Evolutionary conservation across 2,113 vertebrate species (phyloP), one percentile per base, ranked within the genome.

Genomic region (Sander lucioperca): DNA sequence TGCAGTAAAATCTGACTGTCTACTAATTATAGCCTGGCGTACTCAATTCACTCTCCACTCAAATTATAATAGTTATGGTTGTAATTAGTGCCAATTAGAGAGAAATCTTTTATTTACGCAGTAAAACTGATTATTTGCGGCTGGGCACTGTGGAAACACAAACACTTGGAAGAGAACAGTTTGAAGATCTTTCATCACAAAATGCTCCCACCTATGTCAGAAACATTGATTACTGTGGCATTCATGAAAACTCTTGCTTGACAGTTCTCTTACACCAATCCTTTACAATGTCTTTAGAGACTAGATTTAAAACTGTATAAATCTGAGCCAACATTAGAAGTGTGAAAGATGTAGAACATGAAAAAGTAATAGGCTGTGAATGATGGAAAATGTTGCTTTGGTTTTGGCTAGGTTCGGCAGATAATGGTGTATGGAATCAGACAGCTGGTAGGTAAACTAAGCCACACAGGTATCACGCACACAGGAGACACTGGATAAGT

Each of bases 301-400:
- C 21, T 6, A 8, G 2, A 14, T 75, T 77, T 59, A 56, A 59
- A 83, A 66, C 30, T 19, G 21, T 59, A 45, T 19, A 58, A 4
- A 36, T 70, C 7, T 33, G 5, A 21, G n/a, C 33, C 53, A 67
- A 33, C 21, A 57, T 21, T 6, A 18, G 5, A 47, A 25, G 36
- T 30, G 7, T 25, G 15, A 64, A 11, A 54, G 14, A 53, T 53
- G 16, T 18, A 3, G 19, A 73, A 43, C 48, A 53, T 39, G 19
- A 75, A 2, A 58, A 19, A 5, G 8, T 33, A 30, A 36, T 47
- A 61, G 56, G 25, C 43, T 16, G 30, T 65, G 25, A 79, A 13
- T 5, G 16, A 69, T 66, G 53, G 45, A 53, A 83, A 75, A 86
- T n/a, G 57, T 70, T 79, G 86, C 77, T 91, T 93, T 91, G 74